Conservation (phyloP, 2,888 invertebrate species). For the Aphodius sticticus region DNA sequence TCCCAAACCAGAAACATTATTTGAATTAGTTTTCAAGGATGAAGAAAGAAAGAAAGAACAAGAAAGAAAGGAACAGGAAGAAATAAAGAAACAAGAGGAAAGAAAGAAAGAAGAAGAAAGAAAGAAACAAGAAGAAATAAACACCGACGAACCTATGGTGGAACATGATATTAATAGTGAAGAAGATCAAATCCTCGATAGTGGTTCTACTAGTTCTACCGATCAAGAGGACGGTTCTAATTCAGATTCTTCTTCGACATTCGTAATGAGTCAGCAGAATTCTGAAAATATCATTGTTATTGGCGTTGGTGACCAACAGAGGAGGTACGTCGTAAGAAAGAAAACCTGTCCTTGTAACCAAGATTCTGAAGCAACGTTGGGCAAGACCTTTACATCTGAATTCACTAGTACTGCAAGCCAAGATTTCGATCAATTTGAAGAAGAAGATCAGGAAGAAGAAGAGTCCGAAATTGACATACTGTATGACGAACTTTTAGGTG, state of each 20-base stretch:
- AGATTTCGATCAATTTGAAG: conserved; percentile 7
- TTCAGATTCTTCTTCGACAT: conserved; percentile 16
- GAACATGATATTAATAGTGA: not conserved
- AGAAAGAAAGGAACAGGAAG: not conserved
- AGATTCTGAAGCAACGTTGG: conserved; percentile 22
- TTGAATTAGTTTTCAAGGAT: conserved; percentile 35
- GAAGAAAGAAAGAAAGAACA: not conserved
- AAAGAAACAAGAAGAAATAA: not conserved
- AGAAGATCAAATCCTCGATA: not conserved
- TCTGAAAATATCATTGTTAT: conserved; percentile 32
- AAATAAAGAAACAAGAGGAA: not conserved
- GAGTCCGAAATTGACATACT: not conserved
- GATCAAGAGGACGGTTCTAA: not conserved
- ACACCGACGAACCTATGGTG: not conserved
- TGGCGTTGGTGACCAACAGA: conserved; percentile 26
- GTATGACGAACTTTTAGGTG: not conserved
- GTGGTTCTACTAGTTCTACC: not conserved
- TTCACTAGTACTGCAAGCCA: not conserved
- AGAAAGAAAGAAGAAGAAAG: not conserved
- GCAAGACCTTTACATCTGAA: conserved; percentile 6
- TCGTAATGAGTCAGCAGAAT: conserved; percentile 25
- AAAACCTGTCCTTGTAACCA: conserved; percentile 28
- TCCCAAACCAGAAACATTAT: conserved; percentile 50
- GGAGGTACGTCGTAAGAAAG: conserved; percentile 23
- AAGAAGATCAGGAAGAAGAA: conserved; percentile 28